Base-by-base conservation (phyloP, 2,888 invertebrate species). In the Brenthis ino region DNA sequence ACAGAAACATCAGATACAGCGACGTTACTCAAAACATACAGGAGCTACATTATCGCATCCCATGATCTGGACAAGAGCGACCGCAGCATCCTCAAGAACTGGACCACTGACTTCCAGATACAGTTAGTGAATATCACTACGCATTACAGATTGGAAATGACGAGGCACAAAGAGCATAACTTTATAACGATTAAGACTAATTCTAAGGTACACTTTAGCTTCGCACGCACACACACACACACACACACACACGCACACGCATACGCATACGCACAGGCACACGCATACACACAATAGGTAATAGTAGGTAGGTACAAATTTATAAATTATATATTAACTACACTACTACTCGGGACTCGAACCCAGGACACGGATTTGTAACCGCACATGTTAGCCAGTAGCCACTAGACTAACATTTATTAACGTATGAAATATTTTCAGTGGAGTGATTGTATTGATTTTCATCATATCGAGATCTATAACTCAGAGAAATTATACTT, bases 361-460 rank as follows among this genome's bases (percentile, higher is more conserved):
- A 20, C 12, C 8, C 2, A 5, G 4, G 28, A 28, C 5, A 5
- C 28, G 4, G 28, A 28, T 28, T 0, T 28, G 28, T 28, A 28
- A 28, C 28, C 28, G 28, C 5, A 28, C 28, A 28, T 28, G 28
- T 0, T 28, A 4, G 28, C 28, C 4, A 28, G 28, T 28, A 28
- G 28, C 28, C 28, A 28, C 28, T 28, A 28, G 28, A 28, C 28
- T 28, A 4, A 5, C 28, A 28, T 28, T 3, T 5, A 28, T 28
- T 4, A 55, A 55, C 1, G 16, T 24, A 55, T 24, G 12, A 24
- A 24, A 48, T 58, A 5, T 24, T 82, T 82, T 20, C 74, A 89
- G 89, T 88, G 88, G 89, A 74, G 68, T 14, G 75, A 82, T 50
- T 89, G 88, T 57, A 58, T 85, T 20, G 73, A 77, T 2, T 64